phyloP scores from a whole-genome alignment of 2,888 invertebrate genomes.

The Rambutsinella grinnellia region DNA sequence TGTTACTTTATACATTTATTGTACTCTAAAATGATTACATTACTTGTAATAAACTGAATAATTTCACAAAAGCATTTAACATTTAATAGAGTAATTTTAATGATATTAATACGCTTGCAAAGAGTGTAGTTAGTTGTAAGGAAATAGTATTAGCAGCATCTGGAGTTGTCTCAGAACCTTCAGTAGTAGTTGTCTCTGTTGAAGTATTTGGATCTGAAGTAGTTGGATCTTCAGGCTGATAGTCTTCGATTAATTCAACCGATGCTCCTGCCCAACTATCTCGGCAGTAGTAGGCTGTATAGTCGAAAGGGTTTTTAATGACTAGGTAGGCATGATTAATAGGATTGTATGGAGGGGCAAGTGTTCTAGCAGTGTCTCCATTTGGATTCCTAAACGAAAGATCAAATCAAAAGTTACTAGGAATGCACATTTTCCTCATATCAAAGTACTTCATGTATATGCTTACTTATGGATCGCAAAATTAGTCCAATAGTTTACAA shows the following conservation, averaged over 20 bases:
- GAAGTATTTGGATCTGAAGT: no score
- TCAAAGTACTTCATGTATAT: not conserved
- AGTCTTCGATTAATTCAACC: conserved; percentile 12
- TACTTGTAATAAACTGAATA: no score
- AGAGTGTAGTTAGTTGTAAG: no score
- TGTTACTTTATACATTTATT: no score
- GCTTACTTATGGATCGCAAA: conserved; percentile 49
- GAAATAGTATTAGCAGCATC: no score
- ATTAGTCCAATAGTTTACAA: conserved; percentile 41
- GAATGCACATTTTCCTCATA: not conserved
- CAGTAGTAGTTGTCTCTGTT: not conserved
- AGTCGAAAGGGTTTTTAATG: not conserved
- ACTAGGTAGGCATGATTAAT: conserved; percentile 35
- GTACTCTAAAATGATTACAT: no score
- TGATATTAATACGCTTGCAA: no score
- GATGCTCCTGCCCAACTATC: conserved; percentile 44
- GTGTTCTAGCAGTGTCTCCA: not conserved
- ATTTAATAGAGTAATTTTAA: no score
- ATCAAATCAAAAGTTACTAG: not conserved
- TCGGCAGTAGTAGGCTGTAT: conserved; percentile 16
- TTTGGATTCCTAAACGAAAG: conserved; percentile 34
- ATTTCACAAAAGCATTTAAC: no score
- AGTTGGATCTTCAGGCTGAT: not conserved
- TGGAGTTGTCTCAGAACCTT: not conserved
- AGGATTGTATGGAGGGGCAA: conserved; percentile 31